Evolutionary conservation across 2,888 invertebrate genomes (phyloP).

Genomic region (Eupithecia pulchellata): DNA sequence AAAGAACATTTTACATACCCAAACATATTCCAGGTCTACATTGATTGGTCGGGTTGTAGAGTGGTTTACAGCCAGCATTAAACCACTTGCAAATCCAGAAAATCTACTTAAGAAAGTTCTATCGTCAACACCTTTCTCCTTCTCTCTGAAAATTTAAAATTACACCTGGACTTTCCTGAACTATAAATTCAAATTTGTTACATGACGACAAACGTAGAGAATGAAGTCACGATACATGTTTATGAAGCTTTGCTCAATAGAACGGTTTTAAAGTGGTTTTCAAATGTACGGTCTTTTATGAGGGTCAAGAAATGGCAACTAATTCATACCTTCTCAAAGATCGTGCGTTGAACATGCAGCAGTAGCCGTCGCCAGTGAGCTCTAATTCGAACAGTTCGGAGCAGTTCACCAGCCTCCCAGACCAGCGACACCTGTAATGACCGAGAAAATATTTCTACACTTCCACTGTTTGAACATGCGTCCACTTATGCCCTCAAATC

Average conservation of each 20-base stretch:
- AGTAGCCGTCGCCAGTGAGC: constrained; percentile 82
- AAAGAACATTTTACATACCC: constrained; percentile 56
- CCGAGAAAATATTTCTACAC: background rate
- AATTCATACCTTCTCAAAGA: constrained; percentile 59
- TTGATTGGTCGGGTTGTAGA: constrained; percentile 44
- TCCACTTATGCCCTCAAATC: background rate
- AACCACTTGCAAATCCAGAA: constrained; percentile 50
- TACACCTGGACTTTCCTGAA: background rate
- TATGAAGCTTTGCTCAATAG: background rate
- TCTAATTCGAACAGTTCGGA: constrained; percentile 75
- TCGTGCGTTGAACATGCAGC: constrained; percentile 83
- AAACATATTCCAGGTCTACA: constrained; percentile 68
- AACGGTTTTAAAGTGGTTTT: background rate
- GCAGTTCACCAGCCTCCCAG: constrained; percentile 63
- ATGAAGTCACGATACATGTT: too few species aligned
- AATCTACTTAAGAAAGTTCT: constrained; percentile 39
- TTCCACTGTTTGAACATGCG: background rate
- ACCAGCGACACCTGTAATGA: constrained; percentile 74
- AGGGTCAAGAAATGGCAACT: background rate
- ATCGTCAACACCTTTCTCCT: constrained; percentile 32
- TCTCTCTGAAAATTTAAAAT: constrained; percentile 35
- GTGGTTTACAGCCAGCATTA: constrained; percentile 66
- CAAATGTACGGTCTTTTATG: background rate
- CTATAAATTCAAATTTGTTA: background rate
- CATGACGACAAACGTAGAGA: background rate